Percentiles rank a stretch among this genome's conserved stretches.
Evolutionary conservation across 2,113 vertebrate species (phyloP).

Genomic region (Elgaria multicarinata): DNA sequence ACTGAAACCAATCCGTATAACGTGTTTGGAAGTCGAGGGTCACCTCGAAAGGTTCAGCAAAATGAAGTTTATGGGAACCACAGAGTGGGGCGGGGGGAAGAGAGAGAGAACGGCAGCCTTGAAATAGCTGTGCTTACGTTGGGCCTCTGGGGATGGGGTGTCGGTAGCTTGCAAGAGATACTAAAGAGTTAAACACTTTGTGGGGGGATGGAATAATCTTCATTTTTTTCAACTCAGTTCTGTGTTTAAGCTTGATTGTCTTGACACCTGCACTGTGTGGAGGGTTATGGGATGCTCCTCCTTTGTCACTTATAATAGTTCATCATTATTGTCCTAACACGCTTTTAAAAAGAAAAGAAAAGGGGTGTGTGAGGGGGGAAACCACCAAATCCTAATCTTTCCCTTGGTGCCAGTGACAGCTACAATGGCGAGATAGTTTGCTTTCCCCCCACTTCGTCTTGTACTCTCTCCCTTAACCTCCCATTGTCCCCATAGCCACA

Average conservation of each 20-base stretch:
- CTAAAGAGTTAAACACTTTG: slow-evolving; percentile 77
- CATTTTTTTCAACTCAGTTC: slow-evolving; percentile 65
- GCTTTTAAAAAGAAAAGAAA: slow-evolving; percentile 63
- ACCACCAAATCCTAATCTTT: slow-evolving; percentile 75
- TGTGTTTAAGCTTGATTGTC: slow-evolving; percentile 67
- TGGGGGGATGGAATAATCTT: slow-evolving; percentile 74
- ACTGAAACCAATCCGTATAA: neutral
- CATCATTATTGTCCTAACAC: slow-evolving; percentile 83
- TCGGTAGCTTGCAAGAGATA: slow-evolving; percentile 43
- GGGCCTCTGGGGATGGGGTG: neutral
- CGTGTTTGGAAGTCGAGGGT: neutral
- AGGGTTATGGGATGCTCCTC: slow-evolving; percentile 71
- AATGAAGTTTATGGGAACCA: neutral
- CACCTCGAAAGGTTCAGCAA: neutral
- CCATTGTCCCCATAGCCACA: slow-evolving; percentile 83
- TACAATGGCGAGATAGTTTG: slow-evolving; percentile 73
- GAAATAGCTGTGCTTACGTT: neutral
- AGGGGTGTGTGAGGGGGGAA: slow-evolving; percentile 21
- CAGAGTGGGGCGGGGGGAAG: neutral
- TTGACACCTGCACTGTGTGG: slow-evolving; percentile 75
- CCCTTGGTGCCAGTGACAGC: slow-evolving; percentile 73
- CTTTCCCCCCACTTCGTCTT: slow-evolving; percentile 67
- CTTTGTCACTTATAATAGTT: slow-evolving; percentile 80
- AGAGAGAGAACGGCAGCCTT: neutral
- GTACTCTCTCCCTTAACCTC: slow-evolving; percentile 65